Conservation (phyloP, 2,113 vertebrate genomes). For the Uria lomvia region DNA sequence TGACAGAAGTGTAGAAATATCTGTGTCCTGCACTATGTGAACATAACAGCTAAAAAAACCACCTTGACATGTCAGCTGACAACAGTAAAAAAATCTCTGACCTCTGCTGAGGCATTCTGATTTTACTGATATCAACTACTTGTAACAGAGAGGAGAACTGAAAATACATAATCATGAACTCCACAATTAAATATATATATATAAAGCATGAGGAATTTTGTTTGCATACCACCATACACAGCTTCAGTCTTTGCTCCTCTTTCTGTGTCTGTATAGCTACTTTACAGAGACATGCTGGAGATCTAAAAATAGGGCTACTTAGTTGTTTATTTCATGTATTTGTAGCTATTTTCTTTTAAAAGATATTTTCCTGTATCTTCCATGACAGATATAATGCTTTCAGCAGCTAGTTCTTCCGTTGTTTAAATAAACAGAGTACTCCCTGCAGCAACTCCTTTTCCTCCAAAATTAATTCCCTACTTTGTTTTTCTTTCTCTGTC, state of each 20-base stretch:
- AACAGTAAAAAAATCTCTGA: not conserved
- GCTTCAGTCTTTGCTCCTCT: not conserved
- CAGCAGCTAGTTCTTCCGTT: not conserved
- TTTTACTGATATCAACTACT: not conserved
- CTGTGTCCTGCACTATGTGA: constrained; percentile 26
- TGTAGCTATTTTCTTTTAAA: not conserved
- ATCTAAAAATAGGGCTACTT: not conserved
- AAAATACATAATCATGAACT: not conserved
- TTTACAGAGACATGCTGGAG: not conserved
- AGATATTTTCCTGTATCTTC: not conserved
- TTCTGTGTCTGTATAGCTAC: not conserved
- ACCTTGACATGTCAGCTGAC: constrained; percentile 25
- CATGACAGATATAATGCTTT: not conserved
- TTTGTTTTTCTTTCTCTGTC: not conserved
- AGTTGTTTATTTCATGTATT: not conserved
- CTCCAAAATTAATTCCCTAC: not conserved
- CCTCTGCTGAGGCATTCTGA: not conserved
- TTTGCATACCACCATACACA: not conserved
- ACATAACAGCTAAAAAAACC: constrained; percentile 25
- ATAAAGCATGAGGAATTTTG: not conserved
- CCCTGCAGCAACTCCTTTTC: not conserved
- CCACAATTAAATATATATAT: not conserved
- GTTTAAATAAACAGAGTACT: not conserved
- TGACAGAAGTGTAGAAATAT: constrained; percentile 53
- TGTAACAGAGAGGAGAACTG: not conserved